phyloP scores from a whole-genome alignment of 2,888 invertebrate genomes.

The Brassicogethes aeneus region DNA sequence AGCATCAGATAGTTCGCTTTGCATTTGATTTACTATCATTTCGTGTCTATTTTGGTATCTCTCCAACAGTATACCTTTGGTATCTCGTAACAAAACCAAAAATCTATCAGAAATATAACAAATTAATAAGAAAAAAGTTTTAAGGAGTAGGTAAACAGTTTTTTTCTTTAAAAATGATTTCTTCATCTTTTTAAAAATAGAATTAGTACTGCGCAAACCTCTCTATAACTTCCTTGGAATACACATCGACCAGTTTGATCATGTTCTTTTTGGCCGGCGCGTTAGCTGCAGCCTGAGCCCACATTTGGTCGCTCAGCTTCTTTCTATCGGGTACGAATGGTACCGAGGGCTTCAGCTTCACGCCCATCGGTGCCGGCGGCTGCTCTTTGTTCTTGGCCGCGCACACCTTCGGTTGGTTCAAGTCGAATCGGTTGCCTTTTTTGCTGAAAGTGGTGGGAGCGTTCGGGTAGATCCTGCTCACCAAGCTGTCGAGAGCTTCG shows the following conservation, averaged over 20 bases:
- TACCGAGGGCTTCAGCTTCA: neutral
- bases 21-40: conserved; percentile 36
- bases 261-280: conserved; percentile 31
- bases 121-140: too few species aligned
- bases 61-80: neutral
- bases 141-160: too few species aligned
- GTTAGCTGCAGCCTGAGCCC: conserved; percentile 37
- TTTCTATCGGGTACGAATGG: conserved; percentile 21
- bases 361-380: neutral
- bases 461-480: neutral
- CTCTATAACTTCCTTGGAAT: conserved; percentile 29
- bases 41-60: conserved; percentile 31
- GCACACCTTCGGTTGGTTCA: neutral
- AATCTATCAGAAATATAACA: conserved; percentile 23
- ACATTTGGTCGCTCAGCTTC: conserved; percentile 35
- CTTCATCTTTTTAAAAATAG: too few species aligned
- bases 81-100: conserved; percentile 22
- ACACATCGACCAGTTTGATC: conserved; percentile 26
- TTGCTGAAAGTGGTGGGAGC: neutral
- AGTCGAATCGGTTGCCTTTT: neutral
- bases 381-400: neutral
- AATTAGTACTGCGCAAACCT: too few species aligned
- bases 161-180: too few species aligned
- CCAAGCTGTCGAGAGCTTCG: conserved; percentile 1
- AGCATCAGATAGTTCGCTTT: conserved; percentile 24